Conservation (phyloP, 2,888 invertebrate species). For the Osedax fenrisi region DNA sequence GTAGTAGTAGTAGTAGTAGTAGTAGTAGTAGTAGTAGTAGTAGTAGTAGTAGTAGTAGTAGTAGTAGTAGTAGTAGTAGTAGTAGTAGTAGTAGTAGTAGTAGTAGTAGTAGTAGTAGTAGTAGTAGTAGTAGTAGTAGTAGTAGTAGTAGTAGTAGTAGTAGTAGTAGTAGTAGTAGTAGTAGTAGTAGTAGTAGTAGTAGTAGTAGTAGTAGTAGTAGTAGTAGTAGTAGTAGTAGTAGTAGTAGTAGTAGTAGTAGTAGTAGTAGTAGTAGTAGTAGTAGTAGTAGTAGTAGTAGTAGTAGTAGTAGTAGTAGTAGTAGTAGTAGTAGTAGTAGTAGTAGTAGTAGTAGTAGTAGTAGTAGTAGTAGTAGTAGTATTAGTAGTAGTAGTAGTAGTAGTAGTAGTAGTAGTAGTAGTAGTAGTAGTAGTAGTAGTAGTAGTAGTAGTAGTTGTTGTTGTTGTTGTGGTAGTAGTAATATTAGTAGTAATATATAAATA, state of each 20-base stretch:
- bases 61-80: slow-evolving; percentile 11
- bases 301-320: slow-evolving; percentile 15
- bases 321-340: slow-evolving; percentile 20
- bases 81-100: slow-evolving; percentile 8
- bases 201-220: background rate
- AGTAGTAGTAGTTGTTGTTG: slow-evolving; percentile 8
- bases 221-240: slow-evolving; percentile 20
- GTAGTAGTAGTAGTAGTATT: no score
- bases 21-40: slow-evolving; percentile 15
- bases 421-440: slow-evolving; percentile 20
- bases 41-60: slow-evolving; percentile 13
- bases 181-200: slow-evolving; percentile 6
- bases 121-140: slow-evolving; percentile 16
- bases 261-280: slow-evolving; percentile 16
- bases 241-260: slow-evolving; percentile 19
- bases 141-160: background rate
- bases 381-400: slow-evolving; percentile 1
- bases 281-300: slow-evolving; percentile 22
- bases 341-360: background rate
- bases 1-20: background rate
- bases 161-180: no score
- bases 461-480: no score
- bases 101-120: slow-evolving; percentile 13
- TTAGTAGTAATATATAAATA: background rate
- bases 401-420: background rate